Evolutionary conservation across 2,888 invertebrate genomes (phyloP).

Genomic region (Rhodophaea formosa): DNA sequence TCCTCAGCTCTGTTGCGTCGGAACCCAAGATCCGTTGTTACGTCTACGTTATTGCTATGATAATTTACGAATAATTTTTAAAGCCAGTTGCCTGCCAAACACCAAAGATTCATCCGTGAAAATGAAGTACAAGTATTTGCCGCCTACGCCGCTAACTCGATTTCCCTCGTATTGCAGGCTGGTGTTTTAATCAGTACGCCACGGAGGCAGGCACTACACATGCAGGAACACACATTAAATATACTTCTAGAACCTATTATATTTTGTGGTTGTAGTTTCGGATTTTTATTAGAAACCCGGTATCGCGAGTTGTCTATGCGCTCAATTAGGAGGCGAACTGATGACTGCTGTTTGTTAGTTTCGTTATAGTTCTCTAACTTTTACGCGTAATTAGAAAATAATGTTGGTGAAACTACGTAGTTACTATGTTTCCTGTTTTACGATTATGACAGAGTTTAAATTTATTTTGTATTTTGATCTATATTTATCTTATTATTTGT

Average conservation of each 20-base stretch:
- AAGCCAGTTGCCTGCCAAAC: too few relatives aligned
- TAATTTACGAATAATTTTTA: too few relatives aligned
- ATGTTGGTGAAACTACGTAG: background rate
- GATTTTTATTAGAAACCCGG: constrained; percentile 18
- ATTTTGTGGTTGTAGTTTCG: constrained; percentile 1
- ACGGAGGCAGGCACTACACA: too few relatives aligned
- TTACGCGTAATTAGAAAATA: constrained; percentile 16
- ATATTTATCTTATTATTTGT: background rate
- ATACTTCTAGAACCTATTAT: background rate
- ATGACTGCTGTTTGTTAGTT: constrained; percentile 13
- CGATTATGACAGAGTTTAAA: background rate
- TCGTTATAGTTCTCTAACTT: constrained; percentile 13
- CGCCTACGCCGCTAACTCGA: too few relatives aligned
- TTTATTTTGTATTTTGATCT: background rate
- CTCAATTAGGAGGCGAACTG: constrained; percentile 17
- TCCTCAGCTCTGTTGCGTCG: too few relatives aligned
- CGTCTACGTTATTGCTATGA: too few relatives aligned
- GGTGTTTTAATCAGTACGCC: too few relatives aligned
- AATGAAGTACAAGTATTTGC: too few relatives aligned
- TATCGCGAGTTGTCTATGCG: constrained; percentile 14
- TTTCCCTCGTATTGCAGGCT: too few relatives aligned
- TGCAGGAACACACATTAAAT: background rate
- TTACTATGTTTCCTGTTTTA: background rate
- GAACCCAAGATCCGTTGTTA: too few relatives aligned
- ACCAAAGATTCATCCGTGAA: too few relatives aligned